A percentile compares a stretch with the other conserved stretches of the same genome.
phyloP scores from a whole-genome alignment of 1,140 invertebrate species.

The Pararge aegeria region DNA sequence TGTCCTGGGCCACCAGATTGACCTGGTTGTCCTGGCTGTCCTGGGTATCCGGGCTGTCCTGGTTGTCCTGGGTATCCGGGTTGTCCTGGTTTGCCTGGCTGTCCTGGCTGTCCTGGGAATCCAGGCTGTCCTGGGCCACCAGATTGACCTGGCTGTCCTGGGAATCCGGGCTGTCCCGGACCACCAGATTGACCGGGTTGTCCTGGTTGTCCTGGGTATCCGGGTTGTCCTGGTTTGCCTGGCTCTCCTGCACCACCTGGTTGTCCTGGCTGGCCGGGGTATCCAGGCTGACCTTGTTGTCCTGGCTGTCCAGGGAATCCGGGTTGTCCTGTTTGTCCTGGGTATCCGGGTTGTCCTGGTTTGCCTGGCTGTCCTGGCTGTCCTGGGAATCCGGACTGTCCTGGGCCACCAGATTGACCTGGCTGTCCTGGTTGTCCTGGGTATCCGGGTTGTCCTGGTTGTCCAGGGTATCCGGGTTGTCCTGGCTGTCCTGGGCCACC shows the following conservation, averaged over 20 bases:
- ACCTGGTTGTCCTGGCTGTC: slow-evolving; percentile 20
- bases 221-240: slow-evolving; percentile 23
- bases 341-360: slow-evolving; percentile 29
- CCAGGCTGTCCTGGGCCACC: slow-evolving; percentile 28
- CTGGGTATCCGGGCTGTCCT: slow-evolving; percentile 26
- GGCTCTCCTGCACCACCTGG: slow-evolving; percentile 29
- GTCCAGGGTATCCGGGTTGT: not conserved
- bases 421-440: slow-evolving; percentile 35
- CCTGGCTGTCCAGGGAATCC: slow-evolving; percentile 12
- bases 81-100: slow-evolving; percentile 23
- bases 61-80: slow-evolving; percentile 26
- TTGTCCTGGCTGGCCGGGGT: slow-evolving; percentile 27
- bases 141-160: slow-evolving; percentile 28
- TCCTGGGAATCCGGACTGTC: slow-evolving; percentile 21
- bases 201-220: slow-evolving; percentile 24
- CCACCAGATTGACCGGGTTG: slow-evolving; percentile 25
- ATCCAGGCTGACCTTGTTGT: slow-evolving; percentile 17
- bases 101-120: slow-evolving; percentile 21
- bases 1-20: not conserved
- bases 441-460: slow-evolving; percentile 25
- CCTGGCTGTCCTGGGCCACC: slow-evolving; percentile 24
- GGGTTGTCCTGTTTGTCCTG: slow-evolving; percentile 28
- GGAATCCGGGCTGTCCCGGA: slow-evolving; percentile 26
- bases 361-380: slow-evolving; percentile 24
- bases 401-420: slow-evolving; percentile 20